phyloP scores from a whole-genome alignment of 2,113 vertebrate species.

The Poeciliopsis turrubarensis region DNA sequence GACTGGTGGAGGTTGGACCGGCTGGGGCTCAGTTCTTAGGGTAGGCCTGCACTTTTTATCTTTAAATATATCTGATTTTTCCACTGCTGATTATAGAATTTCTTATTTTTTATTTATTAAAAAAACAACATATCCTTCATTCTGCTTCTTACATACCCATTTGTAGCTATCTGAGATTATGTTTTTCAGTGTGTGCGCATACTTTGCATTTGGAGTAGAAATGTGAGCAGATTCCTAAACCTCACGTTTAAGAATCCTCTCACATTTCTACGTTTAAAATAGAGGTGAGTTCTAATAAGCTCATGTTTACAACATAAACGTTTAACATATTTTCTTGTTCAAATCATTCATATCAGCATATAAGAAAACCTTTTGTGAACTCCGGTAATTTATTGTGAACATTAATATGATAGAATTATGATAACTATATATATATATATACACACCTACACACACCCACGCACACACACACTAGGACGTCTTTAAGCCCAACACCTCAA shows the following conservation, averaged over 20 bases:
- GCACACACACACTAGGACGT: too few relatives aligned
- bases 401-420: background rate
- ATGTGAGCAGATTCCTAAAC: background rate
- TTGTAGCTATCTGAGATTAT: slow-evolving; percentile 58
- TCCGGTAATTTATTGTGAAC: background rate
- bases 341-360: background rate
- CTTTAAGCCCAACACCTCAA: too few relatives aligned
- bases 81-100: too few relatives aligned
- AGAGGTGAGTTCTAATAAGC: background rate
- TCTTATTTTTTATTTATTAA: too few relatives aligned
- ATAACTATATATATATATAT: background rate
- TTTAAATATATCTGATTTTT: background rate
- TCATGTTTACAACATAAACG: background rate
- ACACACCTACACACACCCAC: too few relatives aligned
- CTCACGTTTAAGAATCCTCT: background rate
- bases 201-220: background rate
- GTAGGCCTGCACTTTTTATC: slow-evolving; percentile 77
- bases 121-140: slow-evolving; percentile 2
- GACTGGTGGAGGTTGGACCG: slow-evolving; percentile 96
- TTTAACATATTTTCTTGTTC: background rate
- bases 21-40: slow-evolving; percentile 97
- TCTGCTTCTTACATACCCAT: slow-evolving; percentile 66
- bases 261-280: background rate
- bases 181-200: slow-evolving; percentile 19
- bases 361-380: background rate